Evolutionary conservation across 1,140 invertebrate genomes (phyloP), one percentile per base, ranked within the genome.

Genomic region (Drosophila azteca): DNA sequence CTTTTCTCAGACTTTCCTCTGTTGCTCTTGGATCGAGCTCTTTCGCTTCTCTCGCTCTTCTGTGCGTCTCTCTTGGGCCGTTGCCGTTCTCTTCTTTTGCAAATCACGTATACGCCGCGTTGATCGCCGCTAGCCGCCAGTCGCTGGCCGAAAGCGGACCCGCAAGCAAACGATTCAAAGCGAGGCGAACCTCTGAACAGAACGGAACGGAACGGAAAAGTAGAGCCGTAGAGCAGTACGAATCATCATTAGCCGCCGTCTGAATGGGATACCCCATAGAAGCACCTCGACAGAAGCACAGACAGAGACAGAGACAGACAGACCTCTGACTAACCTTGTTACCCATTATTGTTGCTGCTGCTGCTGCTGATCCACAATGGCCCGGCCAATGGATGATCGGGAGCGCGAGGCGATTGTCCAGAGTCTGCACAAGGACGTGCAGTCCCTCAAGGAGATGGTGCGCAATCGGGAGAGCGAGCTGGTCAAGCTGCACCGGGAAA

Each of bases 401-500:
- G 82, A 76, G 22, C 75, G 64, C 15, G 71, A 83, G 53, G 52
- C 58, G 24, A 64, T 88, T 22, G 52, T 88, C 15, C 72, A 43
- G 20, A 72, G 48, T 6, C 50, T 87, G 39, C 69, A 71, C 13
- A 70, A 59, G 7, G 83, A 88, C 48, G 64, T 88, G 48, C 68
- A 60, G 13, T 31, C 65, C 2, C 65, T 90, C 3, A 79, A 78
- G 69, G 89, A 90, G 17, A 52, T 77, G 55, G 68, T 90, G 61
- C 59, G 68, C 20, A 66, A 69, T 44, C 63, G 80, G 15, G 88
- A 90, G 24, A 69, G 60, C 9, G 88, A 90, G 41, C 53, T 90
- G 50, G 54, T 81, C 31, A 92, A 92, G 70, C 80, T 94, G n/a
- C 93, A 94, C 83, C 91, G 94, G 13, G 94, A 94, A 83, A 92